Conservation (phyloP, 2,888 invertebrate species). For the Drosophila bunnanda region DNA sequence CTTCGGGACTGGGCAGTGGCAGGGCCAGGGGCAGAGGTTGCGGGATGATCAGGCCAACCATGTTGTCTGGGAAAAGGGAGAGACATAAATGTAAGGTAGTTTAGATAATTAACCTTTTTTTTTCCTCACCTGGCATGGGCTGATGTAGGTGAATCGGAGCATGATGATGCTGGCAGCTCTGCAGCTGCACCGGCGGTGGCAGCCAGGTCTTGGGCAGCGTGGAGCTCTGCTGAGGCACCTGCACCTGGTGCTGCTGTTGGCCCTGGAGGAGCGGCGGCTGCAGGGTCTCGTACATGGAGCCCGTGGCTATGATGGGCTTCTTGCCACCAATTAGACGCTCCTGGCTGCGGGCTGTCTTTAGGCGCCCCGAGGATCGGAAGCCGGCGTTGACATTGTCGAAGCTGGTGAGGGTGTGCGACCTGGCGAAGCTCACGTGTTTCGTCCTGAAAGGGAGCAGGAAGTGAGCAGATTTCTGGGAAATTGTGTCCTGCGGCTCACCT, state of each 20-base stretch:
- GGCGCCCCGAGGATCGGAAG: conserved; percentile 84
- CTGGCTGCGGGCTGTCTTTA: conserved; percentile 86
- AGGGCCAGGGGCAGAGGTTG: conserved; percentile 64
- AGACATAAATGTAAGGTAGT: too few relatives aligned
- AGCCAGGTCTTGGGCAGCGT: conserved; percentile 70
- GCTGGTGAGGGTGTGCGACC: conserved; percentile 94
- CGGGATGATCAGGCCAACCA: conserved; percentile 69
- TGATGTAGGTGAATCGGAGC: conserved; percentile 80
- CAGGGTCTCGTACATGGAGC: conserved; percentile 77
- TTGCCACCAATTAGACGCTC: conserved; percentile 91
- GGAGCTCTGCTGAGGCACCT: conserved; percentile 50
- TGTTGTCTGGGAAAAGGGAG: conserved; percentile 51
- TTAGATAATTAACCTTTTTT: too few relatives aligned
- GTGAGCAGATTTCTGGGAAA: background rate
- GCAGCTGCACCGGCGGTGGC: conserved; percentile 63
- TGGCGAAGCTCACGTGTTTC: conserved; percentile 95
- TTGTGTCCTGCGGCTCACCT: conserved; percentile 45
- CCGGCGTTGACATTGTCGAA: conserved; percentile 89
- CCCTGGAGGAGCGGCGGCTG: conserved; percentile 64
- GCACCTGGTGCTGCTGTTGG: conserved; percentile 38
- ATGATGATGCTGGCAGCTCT: conserved; percentile 80
- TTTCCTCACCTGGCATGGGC: conserved; percentile 59
- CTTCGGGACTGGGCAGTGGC: conserved; percentile 81
- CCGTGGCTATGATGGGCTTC: conserved; percentile 85
- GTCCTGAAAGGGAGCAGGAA: conserved; percentile 86